Evolutionary conservation across 2,888 invertebrate genomes (phyloP).

Genomic region (Rhodophaea formosa): DNA sequence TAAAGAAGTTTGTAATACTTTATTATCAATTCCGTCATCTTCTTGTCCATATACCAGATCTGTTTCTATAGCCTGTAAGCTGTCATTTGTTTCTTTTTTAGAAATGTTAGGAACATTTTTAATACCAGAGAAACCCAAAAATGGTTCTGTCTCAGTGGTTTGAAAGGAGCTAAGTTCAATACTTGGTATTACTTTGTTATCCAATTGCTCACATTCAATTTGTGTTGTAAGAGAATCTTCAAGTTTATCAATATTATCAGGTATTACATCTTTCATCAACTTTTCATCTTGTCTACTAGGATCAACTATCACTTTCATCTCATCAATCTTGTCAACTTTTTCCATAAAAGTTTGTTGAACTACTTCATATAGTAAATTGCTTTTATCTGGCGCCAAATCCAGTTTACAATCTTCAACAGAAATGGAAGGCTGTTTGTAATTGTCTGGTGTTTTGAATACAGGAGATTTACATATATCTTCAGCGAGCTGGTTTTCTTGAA

Average conservation of each 20-base stretch:
- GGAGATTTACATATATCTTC: neutral
- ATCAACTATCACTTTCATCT: neutral
- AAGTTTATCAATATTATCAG: slow-evolving; percentile 19
- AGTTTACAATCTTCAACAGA: neutral
- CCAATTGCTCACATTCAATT: slow-evolving; percentile 10
- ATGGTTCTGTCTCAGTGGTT: slow-evolving; percentile 48
- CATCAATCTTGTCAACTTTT: neutral
- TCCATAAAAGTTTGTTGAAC: neutral
- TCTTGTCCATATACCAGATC: neutral
- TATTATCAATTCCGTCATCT: neutral
- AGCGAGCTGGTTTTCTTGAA: neutral
- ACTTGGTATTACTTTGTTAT: slow-evolving; percentile 19
- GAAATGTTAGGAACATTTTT: neutral
- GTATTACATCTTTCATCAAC: too few relatives aligned
- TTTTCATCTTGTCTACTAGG: too few relatives aligned
- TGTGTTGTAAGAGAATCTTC: slow-evolving; percentile 22
- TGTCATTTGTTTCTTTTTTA: neutral
- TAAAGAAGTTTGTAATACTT: neutral
- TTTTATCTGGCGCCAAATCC: neutral
- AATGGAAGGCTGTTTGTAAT: neutral
- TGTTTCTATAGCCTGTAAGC: neutral
- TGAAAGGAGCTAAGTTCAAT: slow-evolving; percentile 37
- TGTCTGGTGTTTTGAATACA: slow-evolving; percentile 12
- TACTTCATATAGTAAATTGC: neutral
- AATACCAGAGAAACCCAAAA: slow-evolving; percentile 46